phyloP scores from a whole-genome alignment of 2,113 vertebrate species.

The Riparia riparia region DNA sequence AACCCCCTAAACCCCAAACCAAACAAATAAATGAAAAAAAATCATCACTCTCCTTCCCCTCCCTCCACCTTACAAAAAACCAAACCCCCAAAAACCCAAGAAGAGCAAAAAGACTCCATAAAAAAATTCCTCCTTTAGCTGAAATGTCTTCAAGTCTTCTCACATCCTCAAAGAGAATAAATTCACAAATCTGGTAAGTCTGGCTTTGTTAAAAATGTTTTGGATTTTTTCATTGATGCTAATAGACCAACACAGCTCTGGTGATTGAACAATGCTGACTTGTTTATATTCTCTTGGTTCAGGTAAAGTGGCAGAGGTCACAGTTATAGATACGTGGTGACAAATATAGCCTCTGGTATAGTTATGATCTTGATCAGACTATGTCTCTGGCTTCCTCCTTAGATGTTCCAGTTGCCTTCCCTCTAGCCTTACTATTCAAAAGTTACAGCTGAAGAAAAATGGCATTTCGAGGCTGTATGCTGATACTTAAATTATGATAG shows the following conservation, averaged over 20 bases:
- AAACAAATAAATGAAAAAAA: background rate
- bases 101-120: background rate
- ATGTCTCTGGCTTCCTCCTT: background rate
- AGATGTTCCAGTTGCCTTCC: background rate
- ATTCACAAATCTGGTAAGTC: background rate
- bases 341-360: background rate
- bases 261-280: background rate
- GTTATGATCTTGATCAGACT: background rate
- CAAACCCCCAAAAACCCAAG: accelerated
- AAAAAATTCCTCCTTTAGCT: background rate
- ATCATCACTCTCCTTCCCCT: accelerated
- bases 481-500: background rate
- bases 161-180: background rate
- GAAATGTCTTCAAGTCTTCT: background rate
- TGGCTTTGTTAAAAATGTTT: background rate
- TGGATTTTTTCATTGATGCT: background rate
- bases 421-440: background rate
- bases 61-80: accelerated
- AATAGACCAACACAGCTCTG: background rate
- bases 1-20: too few species aligned
- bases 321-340: background rate
- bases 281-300: background rate
- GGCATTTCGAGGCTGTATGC: background rate
- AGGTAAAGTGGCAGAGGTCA: background rate
- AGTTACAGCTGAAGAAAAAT: background rate